Base-by-base conservation (phyloP, 1,140 invertebrate genomes). In the Chrysomallon squamiferum region DNA sequence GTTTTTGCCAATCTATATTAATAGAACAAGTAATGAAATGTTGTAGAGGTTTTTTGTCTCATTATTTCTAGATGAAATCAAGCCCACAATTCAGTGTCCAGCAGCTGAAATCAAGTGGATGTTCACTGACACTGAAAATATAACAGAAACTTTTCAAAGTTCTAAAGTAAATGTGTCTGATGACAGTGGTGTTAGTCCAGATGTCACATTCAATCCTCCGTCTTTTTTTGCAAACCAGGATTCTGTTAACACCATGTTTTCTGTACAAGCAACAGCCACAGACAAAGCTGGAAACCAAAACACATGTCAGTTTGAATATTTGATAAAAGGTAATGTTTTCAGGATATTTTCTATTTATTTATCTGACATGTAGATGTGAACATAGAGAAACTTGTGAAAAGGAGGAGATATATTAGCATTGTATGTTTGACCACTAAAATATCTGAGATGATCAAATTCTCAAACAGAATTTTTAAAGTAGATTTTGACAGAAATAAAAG, bases 61-160 rank as follows among this genome's bases (percentile, higher is more conserved):
- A 9, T 60, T 20, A 58, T 41, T 61, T 57, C 22, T 35, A 73
- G 71, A 69, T 50, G 61, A 65, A 41, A 18, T 70, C n/a, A 68
- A 68, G 6, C 71, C 71, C 1, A 59, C 38, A 22, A 62, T 73
- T 3, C n/a, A 59, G 4, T 70, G 71, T 54, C 62, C 59, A 22
- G 13, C 15, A 20, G 22, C 59, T 3, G 27, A 59, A 15, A 6
- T 47, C 6, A 61, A 66, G 98, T 96, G 84, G 85, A 96, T 3
- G 85, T 98, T 13, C 93, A 92, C 11, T 92, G 95, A 0, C 93
- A 93, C 70, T 98, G 96, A 66, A 15, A n/a, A 20, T 7, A 43
- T 60, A 13, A 11, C 25, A 3, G 33, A 50, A 22, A 18, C 11
- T 11, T 66, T 66, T n/a, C 9, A 20, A 0, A 1, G 7, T n/a